Evolutionary conservation across 2,797 vertebrate genomes (phyloP).

Genomic region (Enteromius afrohamiltoni): DNA sequence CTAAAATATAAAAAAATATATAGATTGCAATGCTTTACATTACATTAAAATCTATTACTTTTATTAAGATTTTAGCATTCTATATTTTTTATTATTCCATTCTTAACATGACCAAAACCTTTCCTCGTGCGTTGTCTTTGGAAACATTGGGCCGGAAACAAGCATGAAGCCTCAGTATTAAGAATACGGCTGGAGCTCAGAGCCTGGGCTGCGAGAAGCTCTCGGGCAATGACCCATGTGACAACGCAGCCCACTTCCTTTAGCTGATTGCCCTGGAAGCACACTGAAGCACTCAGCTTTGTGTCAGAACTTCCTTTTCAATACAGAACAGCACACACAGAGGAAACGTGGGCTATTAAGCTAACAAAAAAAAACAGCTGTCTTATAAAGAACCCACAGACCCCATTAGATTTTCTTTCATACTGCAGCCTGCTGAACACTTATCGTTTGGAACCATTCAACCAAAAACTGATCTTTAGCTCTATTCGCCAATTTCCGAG

Average conservation of each 20-base stretch:
- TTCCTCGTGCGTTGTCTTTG: not conserved
- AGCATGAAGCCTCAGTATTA: not conserved
- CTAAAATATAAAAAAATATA: too few relatives aligned
- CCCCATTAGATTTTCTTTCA: constrained; percentile 30
- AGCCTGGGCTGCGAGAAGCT: constrained; percentile 29
- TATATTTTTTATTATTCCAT: not conserved
- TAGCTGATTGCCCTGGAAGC: constrained; percentile 37
- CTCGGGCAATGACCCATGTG: constrained; percentile 6
- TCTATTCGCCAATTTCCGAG: not conserved
- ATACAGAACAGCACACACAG: not conserved
- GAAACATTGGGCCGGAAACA: not conserved
- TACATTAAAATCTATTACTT: not conserved
- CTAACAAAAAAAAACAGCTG: constrained; percentile 39
- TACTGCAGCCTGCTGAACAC: not conserved
- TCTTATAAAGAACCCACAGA: not conserved
- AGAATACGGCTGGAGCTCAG: not conserved
- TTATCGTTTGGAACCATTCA: not conserved
- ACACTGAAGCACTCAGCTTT: constrained; percentile 32
- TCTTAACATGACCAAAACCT: not conserved
- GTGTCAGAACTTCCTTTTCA: constrained; percentile 11
- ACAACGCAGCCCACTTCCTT: constrained; percentile 56
- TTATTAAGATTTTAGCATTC: not conserved
- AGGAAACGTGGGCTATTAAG: constrained; percentile 22
- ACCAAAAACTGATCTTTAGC: constrained; percentile 25
- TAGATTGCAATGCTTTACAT: not conserved